Conservation (phyloP, 2,113 vertebrate species). For the Myodes glareolus region DNA sequence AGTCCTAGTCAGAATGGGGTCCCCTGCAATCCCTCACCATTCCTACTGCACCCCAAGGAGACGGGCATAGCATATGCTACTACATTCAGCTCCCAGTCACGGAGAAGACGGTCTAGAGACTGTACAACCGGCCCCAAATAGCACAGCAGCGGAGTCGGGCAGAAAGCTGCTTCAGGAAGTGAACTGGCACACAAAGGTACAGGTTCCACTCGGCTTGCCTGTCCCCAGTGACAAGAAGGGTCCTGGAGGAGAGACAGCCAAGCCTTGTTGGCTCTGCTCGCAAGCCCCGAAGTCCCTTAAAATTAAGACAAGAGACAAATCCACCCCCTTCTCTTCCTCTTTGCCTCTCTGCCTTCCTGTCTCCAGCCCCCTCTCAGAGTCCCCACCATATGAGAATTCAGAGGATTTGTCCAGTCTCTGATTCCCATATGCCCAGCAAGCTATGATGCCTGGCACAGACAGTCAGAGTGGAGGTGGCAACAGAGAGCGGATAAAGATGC, state of each 20-base stretch:
- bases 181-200: not conserved
- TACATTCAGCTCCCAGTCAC: not conserved
- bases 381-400: not conserved
- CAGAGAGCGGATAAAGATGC: not conserved
- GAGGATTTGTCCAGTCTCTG: slow-evolving; percentile 16
- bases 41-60: not conserved
- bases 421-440: slow-evolving; percentile 50
- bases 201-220: not conserved
- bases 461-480: not conserved
- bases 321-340: not conserved
- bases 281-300: not conserved
- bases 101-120: not conserved
- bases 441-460: not conserved
- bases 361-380: not conserved
- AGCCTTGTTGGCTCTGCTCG: not conserved
- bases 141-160: not conserved
- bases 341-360: not conserved
- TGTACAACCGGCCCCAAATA: not conserved
- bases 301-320: not conserved
- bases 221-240: not conserved
- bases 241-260: not conserved
- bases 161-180: not conserved
- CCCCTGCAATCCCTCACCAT: not conserved
- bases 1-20: not conserved
- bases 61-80: fast-evolving